Base-by-base conservation (phyloP, 2,797 vertebrate genomes). In the Enteromius fasciolatus region DNA sequence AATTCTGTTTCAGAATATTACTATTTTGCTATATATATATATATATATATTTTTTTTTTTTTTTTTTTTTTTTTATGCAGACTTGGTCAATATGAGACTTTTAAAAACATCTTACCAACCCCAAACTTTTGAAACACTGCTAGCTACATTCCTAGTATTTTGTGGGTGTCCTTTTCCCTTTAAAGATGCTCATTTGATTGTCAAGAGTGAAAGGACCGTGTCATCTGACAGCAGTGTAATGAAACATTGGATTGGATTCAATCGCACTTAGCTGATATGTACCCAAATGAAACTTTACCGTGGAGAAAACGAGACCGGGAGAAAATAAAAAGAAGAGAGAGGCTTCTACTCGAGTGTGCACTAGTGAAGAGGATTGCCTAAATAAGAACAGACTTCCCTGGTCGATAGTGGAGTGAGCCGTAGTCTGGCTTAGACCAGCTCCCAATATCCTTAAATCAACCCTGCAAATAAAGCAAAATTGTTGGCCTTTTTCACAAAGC, bases 331-430 rank as follows among this genome's bases (percentile, higher is more conserved):
- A 61, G 52, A 64, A 36, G 44, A 17, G 72, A 68, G 59, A 44
- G 2, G 8, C 64, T 85, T 52, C 46, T 57, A 23, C 15, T 33
- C 73, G 72, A 25, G 12, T 57, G 73, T 61, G 72, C 83, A 83
- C 52, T 85, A 82, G 83, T 81, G 68, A 87, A 77, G 15, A 57
- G 82, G 81, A 63, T 79, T 17, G 87, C 78, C 86, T 76, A 87
- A 86, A 91, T 90, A 85, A 86, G 81, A 89, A 84, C 83, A 59
- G 86, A 87, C 78, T 59, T 72, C 20, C 1, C 82, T 74, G 82
- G 87, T 92, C 84, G 82, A 92, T 91, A 90, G 52, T 77, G 86
- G 88, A 76, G 76, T 50, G 20, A 88, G 83, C 86, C 66, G 68
- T 50, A 81, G 69, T 84, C 79, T 66, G 86, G 68, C 68, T 82